Evolutionary conservation across 2,888 invertebrate genomes (phyloP).

Genomic region (Hedya salicella): DNA sequence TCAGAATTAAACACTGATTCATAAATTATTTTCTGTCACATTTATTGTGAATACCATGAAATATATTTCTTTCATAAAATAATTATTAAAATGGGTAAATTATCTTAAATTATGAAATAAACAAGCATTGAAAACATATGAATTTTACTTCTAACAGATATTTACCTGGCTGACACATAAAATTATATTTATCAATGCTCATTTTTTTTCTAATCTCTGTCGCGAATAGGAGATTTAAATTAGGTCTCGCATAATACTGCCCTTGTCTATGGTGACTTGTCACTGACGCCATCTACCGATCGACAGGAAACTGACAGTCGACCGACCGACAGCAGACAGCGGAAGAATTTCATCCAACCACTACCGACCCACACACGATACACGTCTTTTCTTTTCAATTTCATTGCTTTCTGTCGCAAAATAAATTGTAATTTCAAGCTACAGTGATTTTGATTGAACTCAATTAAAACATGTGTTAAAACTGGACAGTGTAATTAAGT

Average conservation of each 20-base stretch:
- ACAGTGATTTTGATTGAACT: constrained; percentile 59
- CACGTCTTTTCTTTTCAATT: constrained; percentile 74
- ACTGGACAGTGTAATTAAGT: constrained; percentile 63
- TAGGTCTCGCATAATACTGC: constrained; percentile 61
- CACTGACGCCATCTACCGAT: constrained; percentile 69
- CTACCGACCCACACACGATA: constrained; percentile 64
- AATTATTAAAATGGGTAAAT: no score
- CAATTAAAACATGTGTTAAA: constrained; percentile 58
- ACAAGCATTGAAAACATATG: no score
- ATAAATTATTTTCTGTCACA: no score
- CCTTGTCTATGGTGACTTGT: constrained; percentile 64
- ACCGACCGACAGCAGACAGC: constrained; percentile 46
- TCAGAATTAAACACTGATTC: no score
- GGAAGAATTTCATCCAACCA: constrained; percentile 60
- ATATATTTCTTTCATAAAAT: no score
- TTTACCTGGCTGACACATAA: background rate
- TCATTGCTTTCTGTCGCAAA: constrained; percentile 77
- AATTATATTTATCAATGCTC: background rate
- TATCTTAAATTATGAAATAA: no score
- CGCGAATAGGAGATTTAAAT: constrained; percentile 36
- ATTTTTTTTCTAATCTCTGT: background rate
- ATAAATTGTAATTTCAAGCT: constrained; percentile 66
- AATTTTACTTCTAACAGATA: no score
- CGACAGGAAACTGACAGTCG: constrained; percentile 38
- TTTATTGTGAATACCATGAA: no score